Percentiles rank a stretch among this genome's conserved stretches.
Conservation (phyloP, 2,888 invertebrate genomes). For the Himalopsyche tibetana region DNA sequence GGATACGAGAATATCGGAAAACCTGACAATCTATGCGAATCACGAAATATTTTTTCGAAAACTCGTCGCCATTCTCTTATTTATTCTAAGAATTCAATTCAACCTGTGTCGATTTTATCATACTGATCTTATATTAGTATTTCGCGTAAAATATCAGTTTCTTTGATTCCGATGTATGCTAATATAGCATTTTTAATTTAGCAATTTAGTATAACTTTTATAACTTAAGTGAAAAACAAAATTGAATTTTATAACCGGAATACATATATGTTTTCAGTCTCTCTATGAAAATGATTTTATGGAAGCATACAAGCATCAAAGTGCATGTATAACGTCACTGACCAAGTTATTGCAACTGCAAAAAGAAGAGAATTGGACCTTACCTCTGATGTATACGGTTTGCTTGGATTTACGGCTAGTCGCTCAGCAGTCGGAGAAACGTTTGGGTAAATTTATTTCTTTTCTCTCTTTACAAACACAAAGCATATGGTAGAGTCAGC, state of each 20-base stretch:
- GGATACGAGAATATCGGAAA: too few relatives aligned
- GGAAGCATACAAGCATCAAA: constrained; percentile 88
- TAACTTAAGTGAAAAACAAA: background rate
- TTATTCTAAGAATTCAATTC: too few relatives aligned
- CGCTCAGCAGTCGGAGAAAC: constrained; percentile 86
- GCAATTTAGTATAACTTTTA: too few relatives aligned
- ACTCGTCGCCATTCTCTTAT: too few relatives aligned
- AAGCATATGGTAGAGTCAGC: too few relatives aligned
- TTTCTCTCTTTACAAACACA: too few relatives aligned
- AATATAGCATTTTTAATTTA: too few relatives aligned
- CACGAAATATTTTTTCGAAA: too few relatives aligned
- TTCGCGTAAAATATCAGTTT: too few relatives aligned
- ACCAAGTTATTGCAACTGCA: constrained; percentile 89
- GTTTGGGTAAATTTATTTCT: constrained; percentile 54
- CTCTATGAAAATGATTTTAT: constrained; percentile 75
- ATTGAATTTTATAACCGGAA: background rate
- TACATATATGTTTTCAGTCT: constrained; percentile 68
- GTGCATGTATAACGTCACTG: constrained; percentile 85
- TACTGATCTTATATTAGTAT: too few relatives aligned
- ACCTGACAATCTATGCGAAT: too few relatives aligned
- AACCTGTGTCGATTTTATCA: too few relatives aligned
- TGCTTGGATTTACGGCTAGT: constrained; percentile 93
- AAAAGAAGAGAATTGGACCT: constrained; percentile 97
- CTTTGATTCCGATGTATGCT: background rate
- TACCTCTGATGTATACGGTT: constrained; percentile 94